phyloP scores from a whole-genome alignment of 2,797 vertebrate genomes.

The Phoxinus dragarum region DNA sequence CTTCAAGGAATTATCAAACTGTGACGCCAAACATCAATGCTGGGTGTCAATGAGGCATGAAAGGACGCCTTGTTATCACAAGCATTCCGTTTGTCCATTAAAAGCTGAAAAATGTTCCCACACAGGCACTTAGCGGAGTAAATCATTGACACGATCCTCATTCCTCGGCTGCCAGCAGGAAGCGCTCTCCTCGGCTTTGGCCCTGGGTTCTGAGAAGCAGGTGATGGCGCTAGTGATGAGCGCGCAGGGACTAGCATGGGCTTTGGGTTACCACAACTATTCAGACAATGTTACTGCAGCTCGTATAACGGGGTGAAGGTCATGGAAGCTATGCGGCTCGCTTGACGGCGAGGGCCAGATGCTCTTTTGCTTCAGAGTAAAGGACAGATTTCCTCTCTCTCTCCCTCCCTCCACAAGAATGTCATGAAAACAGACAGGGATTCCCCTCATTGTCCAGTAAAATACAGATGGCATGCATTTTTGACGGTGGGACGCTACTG shows the following conservation, averaged over 20 bases:
- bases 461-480: conserved; percentile 56
- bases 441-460: conserved; percentile 56
- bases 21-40: not conserved
- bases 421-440: conserved; percentile 62
- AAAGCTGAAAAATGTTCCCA: conserved; percentile 46
- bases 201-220: conserved; percentile 45
- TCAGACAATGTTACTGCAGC: conserved; percentile 61
- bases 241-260: conserved; percentile 59
- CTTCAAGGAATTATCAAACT: not conserved
- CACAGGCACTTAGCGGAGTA: conserved; percentile 42
- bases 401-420: conserved; percentile 41
- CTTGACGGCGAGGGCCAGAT: conserved; percentile 65
- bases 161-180: conserved; percentile 48
- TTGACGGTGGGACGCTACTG: conserved; percentile 24
- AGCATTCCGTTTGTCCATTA: conserved; percentile 54
- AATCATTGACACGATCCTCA: conserved; percentile 52
- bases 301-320: conserved; percentile 66
- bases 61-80: conserved; percentile 30
- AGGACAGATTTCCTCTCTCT: conserved; percentile 49
- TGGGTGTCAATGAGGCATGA: conserved; percentile 32
- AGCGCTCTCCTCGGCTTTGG: conserved; percentile 28
- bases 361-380: conserved; percentile 63
- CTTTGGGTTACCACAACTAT: conserved; percentile 66
- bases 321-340: conserved; percentile 58
- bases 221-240: conserved; percentile 54